Base-by-base conservation (phyloP, 2,113 vertebrate species). In the Tinamus guttatus region DNA sequence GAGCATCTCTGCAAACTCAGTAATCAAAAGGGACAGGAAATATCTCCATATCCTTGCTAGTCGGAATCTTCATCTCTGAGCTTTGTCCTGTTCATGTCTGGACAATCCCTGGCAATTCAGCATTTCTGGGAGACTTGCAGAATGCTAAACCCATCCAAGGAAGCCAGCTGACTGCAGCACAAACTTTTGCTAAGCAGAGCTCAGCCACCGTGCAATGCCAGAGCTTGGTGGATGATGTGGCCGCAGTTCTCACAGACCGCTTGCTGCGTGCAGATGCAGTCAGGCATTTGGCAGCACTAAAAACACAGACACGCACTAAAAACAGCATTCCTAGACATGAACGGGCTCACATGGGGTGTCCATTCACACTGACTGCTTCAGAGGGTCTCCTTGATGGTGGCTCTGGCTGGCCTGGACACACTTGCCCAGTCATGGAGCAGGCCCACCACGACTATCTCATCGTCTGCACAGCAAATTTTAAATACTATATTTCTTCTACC, bases 371-470 rank as follows among this genome's bases (percentile, higher is more conserved):
- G 56, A 51, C 30, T 0, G 0, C 49, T 32, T 84, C 51, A 43
- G 71, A 52, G 54, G 16, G 9, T 3, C 0, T 40, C 22, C 22
- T 38, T 41, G 0, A 0, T 27, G 67, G 52, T n/a, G 51, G 43
- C 43, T 81, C 45, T 4, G 2, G 2, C 49, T 59, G 38, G 24
- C 49, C 56, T 51, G 64, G 43, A 32, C 30, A 28, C 7, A 7
- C 59, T 65, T 38, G 70, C 30, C 49, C 56, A 64, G 32, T 28
- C 22, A 19, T 1, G 0, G 49, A 30, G 41, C 63, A 52, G 34
- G 16, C 32, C 24, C 19, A 40, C 16, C n/a, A 9, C 1, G 0
- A 45, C 36, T 51, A 13, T 27, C 71, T 47, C 71, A 65, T 40
- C 51, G 12, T 49, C 4, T 1, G 64, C 45, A 13, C 10, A 47